phyloP scores from a whole-genome alignment of 2,797 vertebrate species.

The Notamacropus eugenii region DNA sequence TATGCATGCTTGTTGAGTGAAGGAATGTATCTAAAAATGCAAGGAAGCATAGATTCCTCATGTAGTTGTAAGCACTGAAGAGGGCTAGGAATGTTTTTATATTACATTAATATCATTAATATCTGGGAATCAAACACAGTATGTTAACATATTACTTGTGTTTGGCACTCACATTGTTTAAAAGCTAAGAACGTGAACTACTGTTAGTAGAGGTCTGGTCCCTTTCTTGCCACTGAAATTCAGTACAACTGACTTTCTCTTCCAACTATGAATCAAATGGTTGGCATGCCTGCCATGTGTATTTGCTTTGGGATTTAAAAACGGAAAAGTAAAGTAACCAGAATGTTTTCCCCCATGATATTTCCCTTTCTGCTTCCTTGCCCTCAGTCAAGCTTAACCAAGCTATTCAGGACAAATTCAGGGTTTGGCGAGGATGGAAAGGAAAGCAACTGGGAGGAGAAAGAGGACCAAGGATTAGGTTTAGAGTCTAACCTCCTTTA shows the following conservation, averaged over 20 bases:
- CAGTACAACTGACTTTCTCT: background rate
- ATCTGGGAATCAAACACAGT: conserved; percentile 14
- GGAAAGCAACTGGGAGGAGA: background rate
- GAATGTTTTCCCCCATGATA: background rate
- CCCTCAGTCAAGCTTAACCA: conserved; percentile 2
- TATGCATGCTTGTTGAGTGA: background rate
- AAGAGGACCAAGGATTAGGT: background rate
- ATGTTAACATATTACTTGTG: conserved; percentile 1
- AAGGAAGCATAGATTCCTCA: conserved; percentile 5
- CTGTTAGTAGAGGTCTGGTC: background rate
- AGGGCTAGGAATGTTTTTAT: background rate
- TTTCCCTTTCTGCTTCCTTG: background rate
- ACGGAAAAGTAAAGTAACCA: background rate
- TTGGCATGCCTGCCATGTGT: conserved; percentile 9
- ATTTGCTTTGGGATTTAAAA: conserved; percentile 27
- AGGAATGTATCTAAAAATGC: background rate
- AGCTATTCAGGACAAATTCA: background rate
- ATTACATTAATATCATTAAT: background rate
- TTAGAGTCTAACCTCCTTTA: background rate
- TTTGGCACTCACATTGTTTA: conserved; percentile 12
- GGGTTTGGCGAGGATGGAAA: background rate
- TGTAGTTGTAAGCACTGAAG: background rate
- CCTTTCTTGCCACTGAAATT: background rate
- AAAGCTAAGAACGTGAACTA: conserved; percentile 12
- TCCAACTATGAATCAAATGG: conserved; percentile 10